Conservation (phyloP, 2,113 vertebrate genomes). For the Cyanoliseus patagonus region DNA sequence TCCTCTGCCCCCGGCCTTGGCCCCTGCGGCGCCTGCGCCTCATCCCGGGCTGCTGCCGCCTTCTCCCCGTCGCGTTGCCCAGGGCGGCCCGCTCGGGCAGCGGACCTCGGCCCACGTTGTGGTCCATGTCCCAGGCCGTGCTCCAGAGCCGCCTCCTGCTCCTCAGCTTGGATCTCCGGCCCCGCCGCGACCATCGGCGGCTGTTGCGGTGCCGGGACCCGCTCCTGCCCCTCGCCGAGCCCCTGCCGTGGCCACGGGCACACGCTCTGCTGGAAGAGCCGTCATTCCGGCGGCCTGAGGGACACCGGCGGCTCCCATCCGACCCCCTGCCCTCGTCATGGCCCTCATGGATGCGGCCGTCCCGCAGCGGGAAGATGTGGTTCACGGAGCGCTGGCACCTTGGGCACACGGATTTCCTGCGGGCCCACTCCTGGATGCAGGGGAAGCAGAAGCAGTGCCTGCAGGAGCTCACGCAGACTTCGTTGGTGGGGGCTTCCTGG, state of each 20-base stretch:
- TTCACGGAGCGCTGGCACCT: not conserved
- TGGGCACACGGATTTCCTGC: fast-evolving
- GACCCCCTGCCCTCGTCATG: fast-evolving
- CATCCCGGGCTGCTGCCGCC: not conserved
- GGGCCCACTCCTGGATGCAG: not conserved
- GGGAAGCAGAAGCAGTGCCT: not conserved
- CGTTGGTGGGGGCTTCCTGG: fast-evolving
- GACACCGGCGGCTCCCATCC: fast-evolving
- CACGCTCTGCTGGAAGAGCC: too few species aligned
- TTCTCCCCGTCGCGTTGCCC: too few species aligned
- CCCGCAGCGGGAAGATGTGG: not conserved
- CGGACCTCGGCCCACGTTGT: fast-evolving
- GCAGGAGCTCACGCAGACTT: fast-evolving
- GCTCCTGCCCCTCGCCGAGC: fast-evolving
- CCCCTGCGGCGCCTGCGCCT: not conserved
- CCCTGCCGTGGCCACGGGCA: fast-evolving
- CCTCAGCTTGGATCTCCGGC: too few species aligned
- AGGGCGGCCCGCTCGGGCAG: fast-evolving
- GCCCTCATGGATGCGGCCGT: too few species aligned
- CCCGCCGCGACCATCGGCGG: not conserved
- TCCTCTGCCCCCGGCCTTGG: not conserved
- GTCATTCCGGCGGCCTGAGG: fast-evolving
- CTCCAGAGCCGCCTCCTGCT: not conserved
- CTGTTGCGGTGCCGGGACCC: not conserved
- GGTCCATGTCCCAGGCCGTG: too few species aligned